Percentiles rank a stretch among this genome's conserved stretches.
phyloP scores from a whole-genome alignment of 2,797 vertebrate species.

The Myotis pilosus region DNA sequence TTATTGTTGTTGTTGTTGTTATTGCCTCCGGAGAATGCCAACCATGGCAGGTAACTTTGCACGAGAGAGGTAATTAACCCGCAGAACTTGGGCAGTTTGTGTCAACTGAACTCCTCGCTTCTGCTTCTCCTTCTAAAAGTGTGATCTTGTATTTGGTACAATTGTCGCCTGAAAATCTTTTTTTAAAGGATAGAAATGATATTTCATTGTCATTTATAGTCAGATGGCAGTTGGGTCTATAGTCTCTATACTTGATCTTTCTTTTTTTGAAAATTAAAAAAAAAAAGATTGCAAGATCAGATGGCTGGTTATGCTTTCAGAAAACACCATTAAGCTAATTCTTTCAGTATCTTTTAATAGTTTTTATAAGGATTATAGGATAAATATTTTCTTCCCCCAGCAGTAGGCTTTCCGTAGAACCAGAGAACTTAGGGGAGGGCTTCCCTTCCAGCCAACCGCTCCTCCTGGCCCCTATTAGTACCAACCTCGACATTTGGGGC shows the following conservation, averaged over 20 bases:
- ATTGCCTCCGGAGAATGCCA: not conserved
- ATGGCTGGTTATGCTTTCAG: too few species aligned
- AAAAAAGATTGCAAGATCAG: too few species aligned
- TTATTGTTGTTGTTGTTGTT: not conserved
- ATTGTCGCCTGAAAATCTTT: not conserved
- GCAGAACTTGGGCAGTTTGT: not conserved
- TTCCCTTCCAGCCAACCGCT: too few species aligned
- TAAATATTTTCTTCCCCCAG: not conserved
- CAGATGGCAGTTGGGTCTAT: not conserved
- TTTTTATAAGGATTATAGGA: conserved; percentile 3
- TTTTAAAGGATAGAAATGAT: not conserved
- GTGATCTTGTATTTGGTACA: not conserved
- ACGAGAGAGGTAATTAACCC: not conserved
- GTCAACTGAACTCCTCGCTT: not conserved
- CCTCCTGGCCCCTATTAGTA: too few species aligned
- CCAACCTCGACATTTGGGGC: too few species aligned
- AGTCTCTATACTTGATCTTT: not conserved
- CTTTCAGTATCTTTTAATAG: not conserved
- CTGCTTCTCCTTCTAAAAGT: not conserved
- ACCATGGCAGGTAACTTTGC: not conserved
- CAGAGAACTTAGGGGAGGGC: not conserved
- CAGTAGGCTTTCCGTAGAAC: not conserved
- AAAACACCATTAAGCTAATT: not conserved
- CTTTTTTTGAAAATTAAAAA: not conserved
- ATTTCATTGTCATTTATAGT: not conserved